phyloP scores from a whole-genome alignment of 2,797 vertebrate species.

The Fundulus diaphanus region DNA sequence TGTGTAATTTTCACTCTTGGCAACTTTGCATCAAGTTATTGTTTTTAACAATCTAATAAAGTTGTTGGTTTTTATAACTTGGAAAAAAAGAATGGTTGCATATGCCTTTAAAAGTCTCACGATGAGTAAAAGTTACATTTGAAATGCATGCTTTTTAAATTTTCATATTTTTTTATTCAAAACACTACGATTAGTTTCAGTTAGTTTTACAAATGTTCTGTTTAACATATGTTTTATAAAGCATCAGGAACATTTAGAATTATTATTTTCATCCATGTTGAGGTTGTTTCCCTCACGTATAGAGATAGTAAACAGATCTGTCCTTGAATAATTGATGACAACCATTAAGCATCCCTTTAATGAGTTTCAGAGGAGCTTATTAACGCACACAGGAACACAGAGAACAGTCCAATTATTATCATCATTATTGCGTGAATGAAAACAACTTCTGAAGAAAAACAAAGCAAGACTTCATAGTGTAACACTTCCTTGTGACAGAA shows the following conservation, averaged over 20 bases:
- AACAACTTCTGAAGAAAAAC: slow-evolving; percentile 38
- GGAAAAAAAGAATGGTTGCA: not conserved
- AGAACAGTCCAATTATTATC: slow-evolving; percentile 26
- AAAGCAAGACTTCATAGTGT: slow-evolving; percentile 3
- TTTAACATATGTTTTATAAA: not conserved
- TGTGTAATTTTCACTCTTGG: not conserved
- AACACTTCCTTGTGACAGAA: slow-evolving; percentile 4
- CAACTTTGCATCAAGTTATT: not conserved
- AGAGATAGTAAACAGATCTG: slow-evolving; percentile 15
- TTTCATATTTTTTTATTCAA: not conserved
- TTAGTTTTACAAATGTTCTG: not conserved
- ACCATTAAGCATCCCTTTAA: slow-evolving; percentile 33
- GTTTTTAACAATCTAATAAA: not conserved
- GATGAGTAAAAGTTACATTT: not conserved
- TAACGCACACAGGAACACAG: slow-evolving; percentile 30
- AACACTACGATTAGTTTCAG: not conserved
- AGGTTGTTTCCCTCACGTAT: slow-evolving; percentile 3
- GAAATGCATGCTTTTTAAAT: not conserved
- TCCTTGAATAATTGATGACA: slow-evolving; percentile 62
- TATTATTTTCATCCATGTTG: not conserved
- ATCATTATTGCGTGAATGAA: slow-evolving; percentile 12
- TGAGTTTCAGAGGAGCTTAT: slow-evolving; percentile 52
- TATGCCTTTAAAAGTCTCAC: not conserved
- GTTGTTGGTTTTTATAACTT: not conserved
- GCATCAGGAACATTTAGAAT: not conserved